Evolutionary conservation across 2,888 invertebrate genomes (phyloP).

Genomic region (Phania funesta): DNA sequence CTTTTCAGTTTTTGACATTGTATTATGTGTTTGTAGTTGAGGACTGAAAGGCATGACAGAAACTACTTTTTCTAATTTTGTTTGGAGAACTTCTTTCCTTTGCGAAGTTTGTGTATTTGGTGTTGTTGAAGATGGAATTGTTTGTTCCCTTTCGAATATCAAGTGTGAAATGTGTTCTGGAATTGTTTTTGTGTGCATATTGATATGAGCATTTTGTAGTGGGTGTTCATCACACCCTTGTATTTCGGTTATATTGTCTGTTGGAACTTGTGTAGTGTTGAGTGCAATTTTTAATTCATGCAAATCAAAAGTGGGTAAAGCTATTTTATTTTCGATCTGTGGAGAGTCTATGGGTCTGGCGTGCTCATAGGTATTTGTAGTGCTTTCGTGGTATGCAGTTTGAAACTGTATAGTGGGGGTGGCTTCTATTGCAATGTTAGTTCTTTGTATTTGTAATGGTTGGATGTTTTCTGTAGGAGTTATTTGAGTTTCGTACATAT

Average conservation of each 20-base stretch:
- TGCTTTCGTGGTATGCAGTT: slow-evolving; percentile 32
- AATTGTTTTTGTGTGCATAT: slow-evolving; percentile 6
- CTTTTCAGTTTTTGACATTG: not conserved
- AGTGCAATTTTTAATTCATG: slow-evolving; percentile 30
- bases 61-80: not conserved
- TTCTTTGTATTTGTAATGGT: slow-evolving; percentile 30
- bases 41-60: not conserved
- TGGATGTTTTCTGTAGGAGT: slow-evolving; percentile 46
- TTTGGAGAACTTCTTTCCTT: not conserved
- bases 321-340: not conserved
- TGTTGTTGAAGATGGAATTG: not conserved
- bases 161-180: slow-evolving; percentile 23
- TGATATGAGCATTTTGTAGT: slow-evolving; percentile 24
- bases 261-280: not conserved
- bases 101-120: not conserved
- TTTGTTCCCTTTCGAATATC: slow-evolving; percentile 31
- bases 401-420: slow-evolving; percentile 4
- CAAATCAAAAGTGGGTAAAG: not conserved
- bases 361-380: slow-evolving; percentile 35
- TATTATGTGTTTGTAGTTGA: slow-evolving; percentile 1
- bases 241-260: slow-evolving; percentile 9
- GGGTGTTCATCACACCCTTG: not conserved
- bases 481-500: slow-evolving; percentile 70
- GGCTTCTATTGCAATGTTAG: not conserved
- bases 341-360: not conserved